Percentiles rank a stretch among this genome's conserved stretches.
Evolutionary conservation across 2,113 vertebrate genomes (phyloP).

Genomic region (Epinephelus cyanopodus): DNA sequence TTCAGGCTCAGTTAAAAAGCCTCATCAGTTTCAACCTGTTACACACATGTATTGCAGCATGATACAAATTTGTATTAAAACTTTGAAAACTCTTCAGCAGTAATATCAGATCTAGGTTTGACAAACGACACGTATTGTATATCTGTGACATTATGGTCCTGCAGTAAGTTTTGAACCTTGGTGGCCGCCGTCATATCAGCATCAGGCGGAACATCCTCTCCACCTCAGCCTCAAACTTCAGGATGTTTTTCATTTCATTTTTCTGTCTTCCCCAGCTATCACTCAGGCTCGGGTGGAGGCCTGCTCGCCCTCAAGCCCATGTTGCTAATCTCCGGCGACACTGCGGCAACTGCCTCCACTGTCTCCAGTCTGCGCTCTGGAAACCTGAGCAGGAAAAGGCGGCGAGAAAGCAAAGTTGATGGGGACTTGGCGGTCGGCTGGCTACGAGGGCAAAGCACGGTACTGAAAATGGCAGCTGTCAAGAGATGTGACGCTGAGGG

Average conservation of each 20-base stretch:
- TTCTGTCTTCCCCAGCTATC: conserved; percentile 18
- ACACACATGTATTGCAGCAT: background rate
- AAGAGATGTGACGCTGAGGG: conserved; percentile 74
- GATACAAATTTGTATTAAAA: background rate
- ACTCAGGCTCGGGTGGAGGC: conserved; percentile 8
- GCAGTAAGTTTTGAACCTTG: background rate
- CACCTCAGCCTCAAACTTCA: conserved; percentile 27
- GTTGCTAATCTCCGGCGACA: conserved; percentile 68
- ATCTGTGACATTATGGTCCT: background rate
- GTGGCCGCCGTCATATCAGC: background rate
- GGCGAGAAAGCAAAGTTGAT: conserved; percentile 63
- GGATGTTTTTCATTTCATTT: conserved; percentile 33
- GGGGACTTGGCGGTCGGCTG: conserved; percentile 65
- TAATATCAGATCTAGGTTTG: background rate
- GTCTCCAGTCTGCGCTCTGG: conserved; percentile 49
- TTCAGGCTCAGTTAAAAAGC: too few relatives aligned
- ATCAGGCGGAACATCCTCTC: conserved; percentile 31
- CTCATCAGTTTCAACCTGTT: too few relatives aligned
- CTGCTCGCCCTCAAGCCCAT: conserved; percentile 25
- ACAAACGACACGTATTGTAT: background rate
- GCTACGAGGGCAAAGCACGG: conserved; percentile 39
- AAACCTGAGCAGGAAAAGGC: conserved; percentile 67
- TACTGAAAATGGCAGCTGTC: conserved; percentile 86
- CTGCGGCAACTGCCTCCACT: conserved; percentile 32
- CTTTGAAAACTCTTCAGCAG: background rate